A percentile compares a stretch with the other conserved stretches of the same genome.
phyloP scores from a whole-genome alignment of 2,888 invertebrate species.

The Apoda limacodes region DNA sequence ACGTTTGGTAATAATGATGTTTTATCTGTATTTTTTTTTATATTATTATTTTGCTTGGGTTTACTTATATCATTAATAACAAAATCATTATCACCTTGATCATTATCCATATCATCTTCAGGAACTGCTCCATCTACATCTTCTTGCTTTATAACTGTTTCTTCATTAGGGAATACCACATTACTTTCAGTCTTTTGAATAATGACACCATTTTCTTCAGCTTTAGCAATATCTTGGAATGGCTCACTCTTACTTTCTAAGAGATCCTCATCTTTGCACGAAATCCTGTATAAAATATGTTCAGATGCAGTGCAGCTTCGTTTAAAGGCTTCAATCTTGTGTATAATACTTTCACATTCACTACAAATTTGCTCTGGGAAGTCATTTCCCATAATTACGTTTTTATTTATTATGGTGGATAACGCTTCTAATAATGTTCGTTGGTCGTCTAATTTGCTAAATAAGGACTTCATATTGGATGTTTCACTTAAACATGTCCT shows the following conservation, averaged over 20 bases:
- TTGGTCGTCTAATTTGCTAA: constrained; percentile 30
- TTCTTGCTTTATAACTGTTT: constrained; percentile 8
- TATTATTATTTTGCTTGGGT: constrained; percentile 13
- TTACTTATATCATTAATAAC: constrained; percentile 3
- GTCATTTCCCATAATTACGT: constrained; percentile 31
- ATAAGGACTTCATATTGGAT: constrained; percentile 33
- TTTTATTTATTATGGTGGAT: constrained; percentile 35
- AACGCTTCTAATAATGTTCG: constrained; percentile 35
- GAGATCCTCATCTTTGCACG: constrained; percentile 10
- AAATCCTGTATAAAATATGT: constrained; percentile 31
- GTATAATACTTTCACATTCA: constrained; percentile 37
- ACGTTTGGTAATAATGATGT: background rate
- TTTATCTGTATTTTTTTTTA: constrained; percentile 11
- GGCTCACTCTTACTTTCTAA: constrained; percentile 6
- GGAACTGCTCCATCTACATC: constrained; percentile 2
- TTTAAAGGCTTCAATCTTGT: constrained; percentile 42
- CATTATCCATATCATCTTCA: background rate
- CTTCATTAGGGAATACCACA: constrained; percentile 1
- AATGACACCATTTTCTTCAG: constrained; percentile 9
- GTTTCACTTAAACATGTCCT: constrained; percentile 40
- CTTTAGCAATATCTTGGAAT: constrained; percentile 13
- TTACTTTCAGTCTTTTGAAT: too few species aligned
- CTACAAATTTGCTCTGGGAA: constrained; percentile 48
- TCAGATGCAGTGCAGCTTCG: constrained; percentile 44
- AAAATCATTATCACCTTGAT: constrained; percentile 8